A percentile compares a stretch with the other conserved stretches of the same genome.
Conservation (phyloP, 2,888 invertebrate species). For the Spatulosminthurus flaviceps region DNA sequence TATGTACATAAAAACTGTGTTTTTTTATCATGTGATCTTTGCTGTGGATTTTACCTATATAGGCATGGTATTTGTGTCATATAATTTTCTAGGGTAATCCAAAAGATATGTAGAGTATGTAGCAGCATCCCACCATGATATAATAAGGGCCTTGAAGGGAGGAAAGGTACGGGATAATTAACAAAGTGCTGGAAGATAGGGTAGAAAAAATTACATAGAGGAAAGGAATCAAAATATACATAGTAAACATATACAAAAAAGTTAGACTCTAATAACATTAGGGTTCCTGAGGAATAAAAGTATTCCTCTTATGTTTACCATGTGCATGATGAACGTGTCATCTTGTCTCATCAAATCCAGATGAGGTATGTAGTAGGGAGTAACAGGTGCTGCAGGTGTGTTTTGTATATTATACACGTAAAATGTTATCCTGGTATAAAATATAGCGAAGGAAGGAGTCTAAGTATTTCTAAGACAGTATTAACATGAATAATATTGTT, state of each 20-base stretch:
- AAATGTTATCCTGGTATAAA: not conserved
- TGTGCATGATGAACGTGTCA: conserved; percentile 18
- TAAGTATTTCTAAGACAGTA: conserved; percentile 10
- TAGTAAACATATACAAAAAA: no score
- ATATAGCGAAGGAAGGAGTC: not conserved
- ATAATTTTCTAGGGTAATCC: not conserved
- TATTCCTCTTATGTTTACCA: not conserved
- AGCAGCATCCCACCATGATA: not conserved
- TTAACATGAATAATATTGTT: conserved; percentile 1
- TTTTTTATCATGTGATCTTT: no score
- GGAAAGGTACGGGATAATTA: not conserved
- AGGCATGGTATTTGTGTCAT: no score
- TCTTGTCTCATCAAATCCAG: conserved; percentile 15
- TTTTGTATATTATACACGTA: not conserved
- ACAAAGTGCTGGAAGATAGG: not conserved
- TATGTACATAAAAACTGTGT: no score
- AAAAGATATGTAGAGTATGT: no score
- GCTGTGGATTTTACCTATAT: no score
- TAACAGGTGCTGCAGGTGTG: conserved; percentile 24
- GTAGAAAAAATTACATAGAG: not conserved
- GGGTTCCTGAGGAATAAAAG: not conserved
- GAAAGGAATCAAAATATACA: no score
- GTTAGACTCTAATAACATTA: no score
- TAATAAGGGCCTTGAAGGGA: conserved; percentile 9
- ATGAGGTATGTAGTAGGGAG: conserved; percentile 21